These are phyloP conservation scores for Sinhomidia bicolor DNA, from an alignment of 2,888 invertebrate genomes.

Conservation along the genomic window DNA sequence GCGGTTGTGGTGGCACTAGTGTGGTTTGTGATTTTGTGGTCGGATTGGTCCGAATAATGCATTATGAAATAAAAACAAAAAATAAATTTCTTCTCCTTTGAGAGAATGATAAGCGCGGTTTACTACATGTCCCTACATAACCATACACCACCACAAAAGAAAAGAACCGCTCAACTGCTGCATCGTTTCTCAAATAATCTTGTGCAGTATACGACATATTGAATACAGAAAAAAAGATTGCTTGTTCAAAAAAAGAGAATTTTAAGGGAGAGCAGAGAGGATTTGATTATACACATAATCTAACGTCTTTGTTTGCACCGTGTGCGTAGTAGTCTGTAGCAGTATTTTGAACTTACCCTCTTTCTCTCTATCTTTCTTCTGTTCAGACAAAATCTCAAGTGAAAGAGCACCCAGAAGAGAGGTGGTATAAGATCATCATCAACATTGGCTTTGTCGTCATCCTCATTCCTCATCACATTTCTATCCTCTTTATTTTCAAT, in stretches of 20 bases:
- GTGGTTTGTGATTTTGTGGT: neutral
- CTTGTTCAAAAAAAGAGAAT: neutral
- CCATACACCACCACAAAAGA: neutral
- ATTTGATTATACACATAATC: neutral
- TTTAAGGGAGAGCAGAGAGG: conserved; percentile 4
- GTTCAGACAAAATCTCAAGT: too few relatives aligned
- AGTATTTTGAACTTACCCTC: neutral
- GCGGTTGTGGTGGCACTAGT: too few relatives aligned
- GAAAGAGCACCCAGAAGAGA: neutral
- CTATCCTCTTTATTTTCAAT: too few relatives aligned
- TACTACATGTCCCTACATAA: neutral
- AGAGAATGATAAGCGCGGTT: neutral
- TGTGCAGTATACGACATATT: neutral
- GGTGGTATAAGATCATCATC: neutral
- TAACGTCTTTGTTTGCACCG: neutral
- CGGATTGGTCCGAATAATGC: neutral
- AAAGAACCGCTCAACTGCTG: neutral
- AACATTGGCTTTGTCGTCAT: neutral
- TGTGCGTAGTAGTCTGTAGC: too few relatives aligned
- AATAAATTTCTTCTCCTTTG: neutral
- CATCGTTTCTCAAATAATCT: neutral
- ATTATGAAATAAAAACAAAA: neutral
- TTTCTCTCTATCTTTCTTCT: too few relatives aligned
- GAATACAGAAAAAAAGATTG: neutral
- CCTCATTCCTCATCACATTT: too few relatives aligned